Evolutionary conservation across 2,797 vertebrate genomes (phyloP), one percentile per base, ranked within the genome.

Genomic region (Sebastes jordani): DNA sequence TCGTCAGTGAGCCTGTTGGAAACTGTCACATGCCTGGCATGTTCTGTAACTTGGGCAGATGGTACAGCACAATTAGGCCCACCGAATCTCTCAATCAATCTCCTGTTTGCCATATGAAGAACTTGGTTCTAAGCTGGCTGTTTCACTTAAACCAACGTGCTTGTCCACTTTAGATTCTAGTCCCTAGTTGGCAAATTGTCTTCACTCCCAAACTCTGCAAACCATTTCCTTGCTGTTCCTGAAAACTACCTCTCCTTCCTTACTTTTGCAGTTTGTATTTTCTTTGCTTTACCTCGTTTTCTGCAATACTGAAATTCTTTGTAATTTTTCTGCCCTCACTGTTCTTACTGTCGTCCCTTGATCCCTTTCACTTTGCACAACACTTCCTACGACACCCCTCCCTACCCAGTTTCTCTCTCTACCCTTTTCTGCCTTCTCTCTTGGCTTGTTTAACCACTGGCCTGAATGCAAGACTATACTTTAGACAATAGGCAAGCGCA

Each of bases 1-100:
- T 91, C 83, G 42, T 94, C 89, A 92, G 83, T 34, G 76, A 91
- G 93, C 92, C 91, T 91, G 90, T 88, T 93, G 90, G 91, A 93
- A 84, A 89, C 86, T 92, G 91, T 91, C 92, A 92, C 92, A 93
- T 91, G 92, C 88, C 81, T 91, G 95, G 90, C 90, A 91, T 91
- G 88, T 88, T 95, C 92, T 89, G 91, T 73, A 89, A 92, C 94
- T 93, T 89, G 85, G 95, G 91, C 96, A 97, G 96, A 97, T 97
- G 96, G 93, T 88, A 82, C 83, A 89, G 92, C 92, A 95, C 95
- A 96, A 96, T 96, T 96, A 96, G 92, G 82, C 88, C 78, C 89
- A 74, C 86, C 87, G 81, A 93, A 94, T 96, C 95, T 95, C 94
- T 95, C 94, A 93, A 94, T 94, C 93, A 90, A 90, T 91, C 92